phyloP scores from a whole-genome alignment of 2,113 vertebrate species.

The Pomatorhinus ruficollis region DNA sequence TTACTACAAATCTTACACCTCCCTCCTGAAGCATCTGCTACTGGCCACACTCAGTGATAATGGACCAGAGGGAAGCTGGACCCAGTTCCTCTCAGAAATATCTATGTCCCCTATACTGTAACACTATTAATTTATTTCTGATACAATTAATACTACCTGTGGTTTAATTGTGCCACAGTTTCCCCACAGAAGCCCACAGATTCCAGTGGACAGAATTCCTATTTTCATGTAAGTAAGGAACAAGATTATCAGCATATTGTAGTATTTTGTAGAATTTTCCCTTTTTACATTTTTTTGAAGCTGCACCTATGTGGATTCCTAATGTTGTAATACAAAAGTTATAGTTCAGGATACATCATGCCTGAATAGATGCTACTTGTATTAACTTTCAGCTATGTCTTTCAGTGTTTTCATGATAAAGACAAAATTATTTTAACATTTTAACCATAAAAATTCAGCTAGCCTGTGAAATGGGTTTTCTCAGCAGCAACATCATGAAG shows the following conservation, averaged over 20 bases:
- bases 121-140: background rate
- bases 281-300: background rate
- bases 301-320: background rate
- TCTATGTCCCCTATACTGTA: background rate
- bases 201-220: background rate
- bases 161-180: background rate
- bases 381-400: background rate
- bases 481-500: background rate
- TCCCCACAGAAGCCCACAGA: background rate
- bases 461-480: background rate
- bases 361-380: background rate
- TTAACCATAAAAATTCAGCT: background rate
- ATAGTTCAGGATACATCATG: background rate
- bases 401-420: background rate
- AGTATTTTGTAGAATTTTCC: background rate
- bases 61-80: background rate
- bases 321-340: background rate
- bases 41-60: background rate
- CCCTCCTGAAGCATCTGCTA: conserved; percentile 14
- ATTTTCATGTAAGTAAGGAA: background rate
- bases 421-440: background rate
- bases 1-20: background rate
- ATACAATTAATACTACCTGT: background rate
- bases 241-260: background rate
- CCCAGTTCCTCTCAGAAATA: background rate